Evolutionary conservation across 2,797 vertebrate species (phyloP).

Genomic region (Cheirogaleus major): DNA sequence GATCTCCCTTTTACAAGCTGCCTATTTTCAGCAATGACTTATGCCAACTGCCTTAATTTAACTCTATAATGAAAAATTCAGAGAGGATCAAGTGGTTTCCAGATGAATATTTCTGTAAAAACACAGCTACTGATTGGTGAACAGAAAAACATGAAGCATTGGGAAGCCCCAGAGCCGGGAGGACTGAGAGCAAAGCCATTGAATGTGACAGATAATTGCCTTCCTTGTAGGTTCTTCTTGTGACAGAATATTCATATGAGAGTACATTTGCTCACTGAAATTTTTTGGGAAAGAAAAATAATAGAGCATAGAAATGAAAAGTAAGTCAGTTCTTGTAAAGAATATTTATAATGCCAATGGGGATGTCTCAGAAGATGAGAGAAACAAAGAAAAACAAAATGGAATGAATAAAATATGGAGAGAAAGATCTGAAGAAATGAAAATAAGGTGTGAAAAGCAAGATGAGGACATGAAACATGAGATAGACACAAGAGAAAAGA

Average conservation of each 20-base stretch:
- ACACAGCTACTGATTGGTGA: not conserved
- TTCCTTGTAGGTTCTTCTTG: constrained; percentile 1
- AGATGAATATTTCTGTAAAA: constrained; percentile 22
- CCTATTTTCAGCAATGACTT: constrained; percentile 2
- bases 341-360: not conserved
- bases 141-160: not conserved
- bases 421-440: not conserved
- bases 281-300: constrained; percentile 49
- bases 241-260: constrained; percentile 45
- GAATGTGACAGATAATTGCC: not conserved
- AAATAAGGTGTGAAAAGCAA: not conserved
- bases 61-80: constrained; percentile 39
- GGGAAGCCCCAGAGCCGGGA: not conserved
- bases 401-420: not conserved
- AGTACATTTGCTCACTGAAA: not conserved
- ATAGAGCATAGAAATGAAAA: not conserved
- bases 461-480: not conserved
- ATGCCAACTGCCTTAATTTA: constrained; percentile 26
- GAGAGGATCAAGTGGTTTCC: not conserved
- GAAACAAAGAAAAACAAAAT: constrained; percentile 2
- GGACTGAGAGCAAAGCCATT: not conserved
- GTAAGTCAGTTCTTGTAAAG: not conserved
- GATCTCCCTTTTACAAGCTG: not conserved
- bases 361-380: not conserved
- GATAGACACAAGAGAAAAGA: not conserved